A percentile compares a stretch with the other conserved stretches of the same genome.
phyloP scores from a whole-genome alignment of 2,113 vertebrate species.

The Pseudolaguvia tuberculata region DNA sequence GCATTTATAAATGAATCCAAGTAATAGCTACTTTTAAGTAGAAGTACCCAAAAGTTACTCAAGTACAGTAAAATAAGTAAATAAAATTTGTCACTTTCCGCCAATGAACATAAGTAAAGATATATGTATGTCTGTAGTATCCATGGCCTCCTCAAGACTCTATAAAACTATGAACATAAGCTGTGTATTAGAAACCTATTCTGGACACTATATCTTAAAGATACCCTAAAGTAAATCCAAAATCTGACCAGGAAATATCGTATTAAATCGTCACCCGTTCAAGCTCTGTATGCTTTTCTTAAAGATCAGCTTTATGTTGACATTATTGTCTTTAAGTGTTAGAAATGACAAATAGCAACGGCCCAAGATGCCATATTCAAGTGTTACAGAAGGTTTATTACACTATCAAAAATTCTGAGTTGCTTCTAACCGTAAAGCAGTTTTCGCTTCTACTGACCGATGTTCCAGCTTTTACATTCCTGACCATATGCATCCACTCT shows the following conservation, averaged over 20 bases:
- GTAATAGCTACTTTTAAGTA: too few relatives aligned
- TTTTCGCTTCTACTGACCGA: neutral
- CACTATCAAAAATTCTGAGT: slow-evolving; percentile 2
- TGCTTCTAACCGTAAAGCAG: neutral
- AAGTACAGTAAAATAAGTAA: too few relatives aligned
- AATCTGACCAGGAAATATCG: neutral
- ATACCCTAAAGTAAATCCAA: neutral
- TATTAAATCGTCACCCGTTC: neutral
- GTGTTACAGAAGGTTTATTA: slow-evolving; percentile 3
- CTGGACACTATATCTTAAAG: neutral
- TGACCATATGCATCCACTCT: neutral
- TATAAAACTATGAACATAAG: neutral
- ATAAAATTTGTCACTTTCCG: too few relatives aligned
- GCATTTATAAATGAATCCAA: too few relatives aligned
- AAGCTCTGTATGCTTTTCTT: neutral
- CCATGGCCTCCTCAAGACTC: neutral
- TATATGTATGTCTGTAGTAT: too few relatives aligned
- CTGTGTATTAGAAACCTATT: neutral
- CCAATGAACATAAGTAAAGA: too few relatives aligned
- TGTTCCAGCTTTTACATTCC: slow-evolving; percentile 2
- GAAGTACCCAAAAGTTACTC: too few relatives aligned
- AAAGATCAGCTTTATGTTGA: neutral
- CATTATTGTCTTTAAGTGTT: neutral
- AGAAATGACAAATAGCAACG: slow-evolving; percentile 26
- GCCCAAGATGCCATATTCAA: slow-evolving; percentile 1